These are phyloP conservation scores for Sternarchorhynchus goeldii DNA, from an alignment of 2,797 vertebrate genomes.

Conservation along the genomic window DNA sequence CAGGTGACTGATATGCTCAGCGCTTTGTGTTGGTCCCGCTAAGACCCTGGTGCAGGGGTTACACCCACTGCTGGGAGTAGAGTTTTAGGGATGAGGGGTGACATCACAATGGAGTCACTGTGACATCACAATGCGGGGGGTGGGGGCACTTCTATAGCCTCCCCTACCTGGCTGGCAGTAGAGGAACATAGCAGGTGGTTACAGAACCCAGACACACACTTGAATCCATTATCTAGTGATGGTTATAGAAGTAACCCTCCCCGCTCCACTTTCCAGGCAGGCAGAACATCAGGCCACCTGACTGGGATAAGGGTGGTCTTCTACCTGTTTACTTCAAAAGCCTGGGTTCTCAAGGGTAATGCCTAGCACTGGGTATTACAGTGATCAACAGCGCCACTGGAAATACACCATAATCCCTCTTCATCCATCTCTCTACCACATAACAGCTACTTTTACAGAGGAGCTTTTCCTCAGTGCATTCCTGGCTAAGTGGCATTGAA, in stretches of 20 bases:
- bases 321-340: background rate
- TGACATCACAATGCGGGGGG: conserved; percentile 23
- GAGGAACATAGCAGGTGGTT: conserved; percentile 52
- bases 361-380: background rate
- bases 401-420: background rate
- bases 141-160: conserved; percentile 35
- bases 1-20: background rate
- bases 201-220: conserved; percentile 1
- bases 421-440: background rate
- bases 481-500: conserved; percentile 19
- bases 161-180: no score
- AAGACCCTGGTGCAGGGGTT: background rate
- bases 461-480: background rate
- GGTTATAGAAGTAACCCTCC: background rate
- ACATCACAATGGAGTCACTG: background rate
- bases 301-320: conserved; percentile 47
- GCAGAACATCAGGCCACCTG: conserved; percentile 54
- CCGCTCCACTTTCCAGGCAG: background rate
- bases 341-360: no score
- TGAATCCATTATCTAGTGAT: conserved; percentile 41
- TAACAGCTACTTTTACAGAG: background rate
- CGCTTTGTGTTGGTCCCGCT: background rate
- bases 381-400: background rate
- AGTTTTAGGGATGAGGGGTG: conserved; percentile 8
- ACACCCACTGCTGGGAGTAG: background rate